These are phyloP conservation scores for Lepidocolaptes lacrymiger DNA, from an alignment of 2,797 vertebrate genomes.

Conservation along the genomic window DNA sequence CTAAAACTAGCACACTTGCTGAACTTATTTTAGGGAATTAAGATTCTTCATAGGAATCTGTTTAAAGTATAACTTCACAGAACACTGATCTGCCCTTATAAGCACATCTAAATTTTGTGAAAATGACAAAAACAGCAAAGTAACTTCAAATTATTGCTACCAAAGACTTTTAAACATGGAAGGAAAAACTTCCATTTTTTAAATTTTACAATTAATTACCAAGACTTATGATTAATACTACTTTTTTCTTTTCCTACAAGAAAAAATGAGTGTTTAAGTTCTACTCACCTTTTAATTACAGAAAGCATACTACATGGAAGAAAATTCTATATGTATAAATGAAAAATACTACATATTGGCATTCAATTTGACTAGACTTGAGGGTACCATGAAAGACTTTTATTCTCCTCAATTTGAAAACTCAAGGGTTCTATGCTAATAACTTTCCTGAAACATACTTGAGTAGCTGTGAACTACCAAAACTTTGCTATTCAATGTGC, in stretches of 20 bases:
- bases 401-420: background rate
- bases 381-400: background rate
- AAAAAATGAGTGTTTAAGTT: background rate
- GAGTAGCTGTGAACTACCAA: background rate
- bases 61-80: background rate
- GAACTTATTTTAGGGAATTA: background rate
- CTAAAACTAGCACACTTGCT: background rate
- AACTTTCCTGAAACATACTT: background rate
- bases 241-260: background rate
- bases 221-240: background rate
- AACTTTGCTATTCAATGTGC: background rate
- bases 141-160: background rate
- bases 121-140: background rate
- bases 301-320: rapidly evolving
- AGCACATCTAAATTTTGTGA: background rate
- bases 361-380: background rate
- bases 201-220: background rate
- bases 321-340: background rate
- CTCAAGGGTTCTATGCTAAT: background rate
- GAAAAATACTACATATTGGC: background rate
- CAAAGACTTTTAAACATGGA: background rate
- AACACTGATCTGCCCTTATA: background rate
- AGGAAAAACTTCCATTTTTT: background rate
- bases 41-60: background rate
- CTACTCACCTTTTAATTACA: background rate